Conservation (phyloP, 64 coral and sea anemone species). For the Platygyra sinensis region DNA sequence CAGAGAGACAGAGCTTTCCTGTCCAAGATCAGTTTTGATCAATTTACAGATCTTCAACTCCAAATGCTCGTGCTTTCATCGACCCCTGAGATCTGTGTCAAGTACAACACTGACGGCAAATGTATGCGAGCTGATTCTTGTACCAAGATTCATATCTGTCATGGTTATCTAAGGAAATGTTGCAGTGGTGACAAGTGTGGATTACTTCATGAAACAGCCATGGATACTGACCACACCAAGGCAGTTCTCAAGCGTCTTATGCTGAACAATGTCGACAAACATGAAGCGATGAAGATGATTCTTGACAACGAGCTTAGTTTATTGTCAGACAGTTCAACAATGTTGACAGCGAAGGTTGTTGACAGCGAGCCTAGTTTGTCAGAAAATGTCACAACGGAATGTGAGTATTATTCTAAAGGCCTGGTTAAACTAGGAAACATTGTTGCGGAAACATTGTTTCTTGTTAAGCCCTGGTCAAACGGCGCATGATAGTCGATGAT, state of each 20-base stretch:
- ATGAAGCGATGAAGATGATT: background rate
- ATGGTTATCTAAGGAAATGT: background rate
- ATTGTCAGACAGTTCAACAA: background rate
- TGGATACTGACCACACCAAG: constrained; percentile 9
- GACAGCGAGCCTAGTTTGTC: background rate
- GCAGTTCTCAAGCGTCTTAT: background rate
- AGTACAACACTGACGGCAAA: constrained; percentile 50
- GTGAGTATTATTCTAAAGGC: background rate
- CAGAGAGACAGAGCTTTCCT: constrained; percentile 33
- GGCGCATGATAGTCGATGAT: too few species aligned
- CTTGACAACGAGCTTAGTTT: background rate
- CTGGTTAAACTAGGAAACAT: too few species aligned
- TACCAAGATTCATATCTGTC: constrained; percentile 38
- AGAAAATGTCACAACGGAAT: background rate
- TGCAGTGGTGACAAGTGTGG: constrained; percentile 9
- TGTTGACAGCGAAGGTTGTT: background rate
- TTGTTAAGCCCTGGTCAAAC: too few species aligned
- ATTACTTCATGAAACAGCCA: constrained; percentile 8
- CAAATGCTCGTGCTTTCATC: constrained; percentile 30
- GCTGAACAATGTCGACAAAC: background rate
- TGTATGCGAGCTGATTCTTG: constrained; percentile 28
- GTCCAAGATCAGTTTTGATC: constrained; percentile 15
- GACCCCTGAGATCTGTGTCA: constrained; percentile 55
- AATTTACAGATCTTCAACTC: constrained; percentile 53
- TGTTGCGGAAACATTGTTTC: too few species aligned